A percentile compares a stretch with the other conserved stretches of the same genome.
These are phyloP conservation scores for Phalacrocorax carbo DNA, from an alignment of 2,113 vertebrate species.

Conservation along the genomic window DNA sequence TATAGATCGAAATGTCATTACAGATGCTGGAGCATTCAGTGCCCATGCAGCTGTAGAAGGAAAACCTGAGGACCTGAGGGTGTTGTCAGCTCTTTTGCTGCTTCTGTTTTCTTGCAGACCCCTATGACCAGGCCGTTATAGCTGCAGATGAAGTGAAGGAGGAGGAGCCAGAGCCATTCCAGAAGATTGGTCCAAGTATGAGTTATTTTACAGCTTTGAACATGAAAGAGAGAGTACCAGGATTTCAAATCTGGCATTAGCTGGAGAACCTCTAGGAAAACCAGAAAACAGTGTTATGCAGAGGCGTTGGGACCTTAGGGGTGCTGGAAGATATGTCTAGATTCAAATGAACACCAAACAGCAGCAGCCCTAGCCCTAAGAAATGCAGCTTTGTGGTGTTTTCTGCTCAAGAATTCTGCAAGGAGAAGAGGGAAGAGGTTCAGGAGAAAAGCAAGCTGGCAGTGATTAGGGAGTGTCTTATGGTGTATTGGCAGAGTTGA, in stretches of 20 bases:
- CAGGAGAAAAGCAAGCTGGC: background rate
- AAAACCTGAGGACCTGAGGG: background rate
- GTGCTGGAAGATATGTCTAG: background rate
- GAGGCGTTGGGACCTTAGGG: background rate
- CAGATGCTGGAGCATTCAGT: constrained; percentile 23
- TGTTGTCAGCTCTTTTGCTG: constrained; percentile 22
- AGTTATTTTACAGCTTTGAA: background rate
- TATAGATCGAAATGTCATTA: background rate
- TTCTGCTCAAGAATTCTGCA: background rate
- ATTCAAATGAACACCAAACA: background rate
- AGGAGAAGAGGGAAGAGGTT: background rate
- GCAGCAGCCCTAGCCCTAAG: background rate
- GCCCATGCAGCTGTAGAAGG: background rate
- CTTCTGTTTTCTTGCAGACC: constrained; percentile 82
- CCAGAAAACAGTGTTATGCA: background rate
- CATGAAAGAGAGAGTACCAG: background rate
- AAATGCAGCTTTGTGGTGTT: background rate
- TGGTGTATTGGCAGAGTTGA: background rate
- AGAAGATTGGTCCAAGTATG: constrained; percentile 99
- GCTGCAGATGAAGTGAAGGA: constrained; percentile 92
- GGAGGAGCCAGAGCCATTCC: constrained; percentile 91
- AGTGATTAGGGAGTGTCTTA: background rate
- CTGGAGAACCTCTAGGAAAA: background rate
- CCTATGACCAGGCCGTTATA: constrained; percentile 91
- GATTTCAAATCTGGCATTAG: background rate